Evolutionary conservation across 2,888 invertebrate species (phyloP).

Genomic region (Philonicus albiceps): DNA sequence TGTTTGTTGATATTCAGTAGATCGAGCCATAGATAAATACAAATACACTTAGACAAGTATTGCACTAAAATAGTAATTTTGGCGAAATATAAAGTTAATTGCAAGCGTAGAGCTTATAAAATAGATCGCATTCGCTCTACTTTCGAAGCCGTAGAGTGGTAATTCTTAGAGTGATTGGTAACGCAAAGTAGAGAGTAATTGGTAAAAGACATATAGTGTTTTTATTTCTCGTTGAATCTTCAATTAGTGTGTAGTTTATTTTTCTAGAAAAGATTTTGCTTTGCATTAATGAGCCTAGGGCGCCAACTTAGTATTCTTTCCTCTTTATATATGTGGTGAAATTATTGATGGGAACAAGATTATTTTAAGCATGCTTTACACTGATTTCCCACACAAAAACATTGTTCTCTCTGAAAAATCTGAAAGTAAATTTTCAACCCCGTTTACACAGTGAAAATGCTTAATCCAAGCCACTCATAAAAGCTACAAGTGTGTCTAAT

Average conservation of each 20-base stretch:
- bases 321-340: neutral
- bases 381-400: neutral
- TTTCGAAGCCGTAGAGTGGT: neutral
- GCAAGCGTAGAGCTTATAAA: constrained; percentile 17
- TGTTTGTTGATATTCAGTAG: constrained; percentile 17
- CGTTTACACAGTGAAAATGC: neutral
- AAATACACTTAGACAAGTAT: neutral
- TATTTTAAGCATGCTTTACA: neutral
- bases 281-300: neutral
- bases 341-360: neutral
- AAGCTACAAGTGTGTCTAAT: neutral
- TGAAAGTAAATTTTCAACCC: neutral
- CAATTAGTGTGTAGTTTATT: neutral
- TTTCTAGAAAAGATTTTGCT: neutral
- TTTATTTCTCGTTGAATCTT: neutral
- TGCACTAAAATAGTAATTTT: neutral
- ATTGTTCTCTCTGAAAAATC: neutral
- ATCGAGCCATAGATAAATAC: neutral
- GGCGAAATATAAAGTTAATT: neutral
- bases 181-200: constrained; percentile 21
- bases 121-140: constrained; percentile 27
- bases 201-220: neutral
- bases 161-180: neutral
- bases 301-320: neutral
- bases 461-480: neutral